Percentiles rank a stretch among this genome's conserved stretches.
phyloP scores from a whole-genome alignment of 2,888 invertebrate species.

The Athalia rosae region DNA sequence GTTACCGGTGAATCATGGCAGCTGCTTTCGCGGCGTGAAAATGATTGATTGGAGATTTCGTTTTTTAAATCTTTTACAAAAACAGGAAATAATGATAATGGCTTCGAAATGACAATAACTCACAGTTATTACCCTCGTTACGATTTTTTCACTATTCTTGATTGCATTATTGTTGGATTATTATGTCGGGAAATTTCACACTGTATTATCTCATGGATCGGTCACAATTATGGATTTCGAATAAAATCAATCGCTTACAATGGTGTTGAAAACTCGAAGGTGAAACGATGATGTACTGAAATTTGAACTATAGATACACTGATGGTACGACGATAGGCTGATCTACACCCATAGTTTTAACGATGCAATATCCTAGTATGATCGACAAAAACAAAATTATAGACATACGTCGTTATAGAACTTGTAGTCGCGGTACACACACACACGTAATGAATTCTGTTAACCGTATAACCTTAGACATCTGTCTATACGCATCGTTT shows the following conservation, averaged over 20 bases:
- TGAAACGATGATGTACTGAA: conserved; percentile 16
- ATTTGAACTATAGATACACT: conserved; percentile 2
- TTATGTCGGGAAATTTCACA: not conserved
- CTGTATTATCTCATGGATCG: not conserved
- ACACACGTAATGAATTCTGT: conserved; percentile 29
- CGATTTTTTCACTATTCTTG: not conserved
- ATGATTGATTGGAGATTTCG: not conserved
- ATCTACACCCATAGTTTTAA: conserved; percentile 18
- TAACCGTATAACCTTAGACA: conserved; percentile 37
- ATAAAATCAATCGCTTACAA: conserved; percentile 16
- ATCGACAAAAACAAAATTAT: conserved; percentile 14
- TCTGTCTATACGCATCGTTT: conserved; percentile 45
- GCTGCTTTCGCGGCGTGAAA: no score
- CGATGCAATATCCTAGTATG: conserved; percentile 14
- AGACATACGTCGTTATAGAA: not conserved
- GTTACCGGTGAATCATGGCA: no score
- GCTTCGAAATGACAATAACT: conserved; percentile 43
- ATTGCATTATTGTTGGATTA: not conserved
- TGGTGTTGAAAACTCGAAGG: not conserved
- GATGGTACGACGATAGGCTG: not conserved
- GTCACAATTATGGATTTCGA: conserved; percentile 17
- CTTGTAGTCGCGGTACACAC: not conserved
- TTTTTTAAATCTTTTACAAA: not conserved
- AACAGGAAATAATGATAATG: not conserved
- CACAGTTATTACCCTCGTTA: conserved; percentile 37